A percentile compares a stretch with the other conserved stretches of the same genome.
These are phyloP conservation scores for Leucosticte australis DNA, from an alignment of 2,113 vertebrate genomes.

Conservation along the genomic window DNA sequence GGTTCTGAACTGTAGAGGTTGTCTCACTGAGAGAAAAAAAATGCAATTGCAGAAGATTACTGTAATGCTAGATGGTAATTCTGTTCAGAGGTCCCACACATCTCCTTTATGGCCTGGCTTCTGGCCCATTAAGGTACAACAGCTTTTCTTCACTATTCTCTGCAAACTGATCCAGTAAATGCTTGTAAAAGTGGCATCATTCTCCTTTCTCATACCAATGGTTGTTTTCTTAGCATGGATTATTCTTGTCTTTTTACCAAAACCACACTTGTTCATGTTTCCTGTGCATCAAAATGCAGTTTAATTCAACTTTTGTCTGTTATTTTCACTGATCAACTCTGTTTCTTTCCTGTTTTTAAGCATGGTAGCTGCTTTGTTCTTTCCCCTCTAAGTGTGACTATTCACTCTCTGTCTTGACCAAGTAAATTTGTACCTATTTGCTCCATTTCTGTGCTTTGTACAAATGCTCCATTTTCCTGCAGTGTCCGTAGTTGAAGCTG, in stretches of 20 bases:
- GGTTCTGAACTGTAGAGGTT: not conserved
- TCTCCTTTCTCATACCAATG: not conserved
- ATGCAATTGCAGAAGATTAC: not conserved
- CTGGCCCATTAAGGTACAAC: not conserved
- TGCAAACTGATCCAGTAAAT: not conserved
- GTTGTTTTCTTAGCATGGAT: not conserved
- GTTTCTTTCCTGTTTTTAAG: not conserved
- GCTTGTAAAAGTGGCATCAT: not conserved
- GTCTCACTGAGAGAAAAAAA: not conserved
- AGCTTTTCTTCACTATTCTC: not conserved
- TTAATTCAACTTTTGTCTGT: not conserved
- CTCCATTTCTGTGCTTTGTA: not conserved
- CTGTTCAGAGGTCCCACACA: not conserved
- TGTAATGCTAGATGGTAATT: not conserved
- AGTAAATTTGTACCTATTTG: not conserved
- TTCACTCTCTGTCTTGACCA: not conserved
- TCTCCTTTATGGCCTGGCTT: not conserved
- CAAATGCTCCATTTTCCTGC: not conserved
- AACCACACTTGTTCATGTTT: not conserved
- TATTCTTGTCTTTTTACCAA: not conserved
- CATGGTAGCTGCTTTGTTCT: not conserved
- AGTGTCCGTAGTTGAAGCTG: not conserved
- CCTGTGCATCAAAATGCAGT: not conserved
- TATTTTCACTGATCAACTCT: not conserved
- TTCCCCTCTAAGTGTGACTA: not conserved